These are phyloP conservation scores for Melieria picta DNA, from an alignment of 2,888 invertebrate species.

Conservation along the genomic window DNA sequence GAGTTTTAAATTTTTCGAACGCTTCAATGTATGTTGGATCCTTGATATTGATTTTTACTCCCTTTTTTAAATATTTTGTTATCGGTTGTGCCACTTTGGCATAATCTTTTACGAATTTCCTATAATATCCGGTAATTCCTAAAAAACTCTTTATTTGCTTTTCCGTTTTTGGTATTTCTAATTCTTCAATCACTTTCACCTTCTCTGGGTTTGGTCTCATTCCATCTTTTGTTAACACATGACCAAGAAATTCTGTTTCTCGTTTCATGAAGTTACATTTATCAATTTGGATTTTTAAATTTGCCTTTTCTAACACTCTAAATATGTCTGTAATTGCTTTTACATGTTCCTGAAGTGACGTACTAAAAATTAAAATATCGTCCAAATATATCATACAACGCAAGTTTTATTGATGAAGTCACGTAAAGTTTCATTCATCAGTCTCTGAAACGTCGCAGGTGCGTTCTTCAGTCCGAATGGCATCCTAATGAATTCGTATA, in stretches of 20 bases:
- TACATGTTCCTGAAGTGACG: too few relatives aligned
- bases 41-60: neutral
- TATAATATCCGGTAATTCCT: conserved; percentile 8
- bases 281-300: too few relatives aligned
- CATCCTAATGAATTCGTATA: conserved; percentile 27
- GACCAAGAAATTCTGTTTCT: neutral
- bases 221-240: neutral
- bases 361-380: too few relatives aligned
- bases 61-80: neutral
- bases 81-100: neutral
- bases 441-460: too few relatives aligned
- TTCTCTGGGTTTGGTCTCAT: conserved; percentile 13
- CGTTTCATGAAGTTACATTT: too few relatives aligned
- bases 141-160: conserved; percentile 33
- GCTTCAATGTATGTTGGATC: conserved; percentile 7
- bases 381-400: neutral
- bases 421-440: neutral
- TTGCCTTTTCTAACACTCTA: too few relatives aligned
- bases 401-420: conserved; percentile 17
- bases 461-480: neutral
- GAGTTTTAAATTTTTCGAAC: neutral
- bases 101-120: too few relatives aligned
- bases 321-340: too few relatives aligned
- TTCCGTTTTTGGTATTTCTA: conserved; percentile 18
- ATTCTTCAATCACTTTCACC: neutral